These are phyloP conservation scores for Chelmon rostratus DNA, from an alignment of 2,797 vertebrate genomes.

Conservation along the genomic window DNA sequence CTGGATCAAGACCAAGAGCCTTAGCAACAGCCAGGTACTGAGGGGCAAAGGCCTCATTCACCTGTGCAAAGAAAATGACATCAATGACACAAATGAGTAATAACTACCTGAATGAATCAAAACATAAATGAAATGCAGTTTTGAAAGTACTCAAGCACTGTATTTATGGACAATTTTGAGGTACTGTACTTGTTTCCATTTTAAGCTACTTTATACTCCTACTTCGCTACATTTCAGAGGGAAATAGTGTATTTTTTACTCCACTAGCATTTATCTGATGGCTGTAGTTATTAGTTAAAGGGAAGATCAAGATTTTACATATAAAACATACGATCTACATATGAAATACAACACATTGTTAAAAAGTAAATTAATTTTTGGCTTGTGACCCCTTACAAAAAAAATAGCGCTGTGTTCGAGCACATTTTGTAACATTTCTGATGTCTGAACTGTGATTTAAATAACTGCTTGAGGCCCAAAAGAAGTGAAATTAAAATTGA, in stretches of 20 bases:
- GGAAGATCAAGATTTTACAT: too few species aligned
- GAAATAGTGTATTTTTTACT: too few species aligned
- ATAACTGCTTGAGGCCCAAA: neutral
- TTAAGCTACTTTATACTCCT: neutral
- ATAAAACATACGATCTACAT: too few species aligned
- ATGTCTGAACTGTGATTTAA: neutral
- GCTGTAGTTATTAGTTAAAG: neutral
- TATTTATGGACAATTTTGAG: neutral
- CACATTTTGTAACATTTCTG: neutral
- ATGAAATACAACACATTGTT: neutral
- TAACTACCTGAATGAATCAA: neutral
- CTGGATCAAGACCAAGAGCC: conserved; percentile 89
- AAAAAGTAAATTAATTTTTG: neutral
- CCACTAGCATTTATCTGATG: neutral
- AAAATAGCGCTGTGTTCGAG: neutral
- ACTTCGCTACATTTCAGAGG: too few species aligned
- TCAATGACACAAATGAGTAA: neutral
- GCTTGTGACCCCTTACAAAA: neutral
- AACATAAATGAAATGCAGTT: neutral
- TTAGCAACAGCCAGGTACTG: conserved; percentile 94
- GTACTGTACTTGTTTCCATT: neutral
- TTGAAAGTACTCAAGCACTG: neutral
- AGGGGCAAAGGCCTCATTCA: conserved; percentile 97
- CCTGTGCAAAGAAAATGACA: conserved; percentile 79
- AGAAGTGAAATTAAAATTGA: neutral